These are phyloP conservation scores for Cyclina sinensis DNA, from an alignment of 1,140 invertebrate genomes.

Conservation along the genomic window DNA sequence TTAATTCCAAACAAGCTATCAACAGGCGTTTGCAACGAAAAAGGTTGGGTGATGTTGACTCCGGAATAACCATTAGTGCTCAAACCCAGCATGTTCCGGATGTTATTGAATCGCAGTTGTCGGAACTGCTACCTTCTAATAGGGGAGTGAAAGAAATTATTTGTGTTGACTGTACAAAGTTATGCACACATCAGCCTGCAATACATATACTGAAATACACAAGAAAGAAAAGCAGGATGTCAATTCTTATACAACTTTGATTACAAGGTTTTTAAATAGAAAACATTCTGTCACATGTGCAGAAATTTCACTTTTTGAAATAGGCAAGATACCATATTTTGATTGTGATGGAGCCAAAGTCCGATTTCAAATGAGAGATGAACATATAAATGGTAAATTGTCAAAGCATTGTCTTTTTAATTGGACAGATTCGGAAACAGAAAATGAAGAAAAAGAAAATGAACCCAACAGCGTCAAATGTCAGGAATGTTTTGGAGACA, in stretches of 20 bases:
- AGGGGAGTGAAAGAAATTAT: background rate
- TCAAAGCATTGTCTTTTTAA: background rate
- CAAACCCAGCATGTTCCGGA: background rate
- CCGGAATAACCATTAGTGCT: background rate
- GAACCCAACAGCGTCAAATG: background rate
- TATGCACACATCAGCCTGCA: background rate
- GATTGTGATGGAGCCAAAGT: background rate
- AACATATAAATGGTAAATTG: background rate
- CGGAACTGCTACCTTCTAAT: background rate
- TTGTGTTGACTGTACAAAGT: background rate
- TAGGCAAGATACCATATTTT: background rate
- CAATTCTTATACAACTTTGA: background rate
- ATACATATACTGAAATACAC: background rate
- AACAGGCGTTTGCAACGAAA: background rate
- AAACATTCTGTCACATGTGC: background rate
- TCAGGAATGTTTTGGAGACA: background rate
- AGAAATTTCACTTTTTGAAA: background rate
- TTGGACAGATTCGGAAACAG: background rate
- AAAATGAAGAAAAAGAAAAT: background rate
- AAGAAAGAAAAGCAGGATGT: background rate
- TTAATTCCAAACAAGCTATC: background rate
- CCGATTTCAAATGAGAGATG: constrained; percentile 9
- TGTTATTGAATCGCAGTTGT: background rate
- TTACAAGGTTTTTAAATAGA: background rate
- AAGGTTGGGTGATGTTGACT: background rate